Conservation (phyloP, 2,888 invertebrate genomes). For the Lithophane socia region DNA sequence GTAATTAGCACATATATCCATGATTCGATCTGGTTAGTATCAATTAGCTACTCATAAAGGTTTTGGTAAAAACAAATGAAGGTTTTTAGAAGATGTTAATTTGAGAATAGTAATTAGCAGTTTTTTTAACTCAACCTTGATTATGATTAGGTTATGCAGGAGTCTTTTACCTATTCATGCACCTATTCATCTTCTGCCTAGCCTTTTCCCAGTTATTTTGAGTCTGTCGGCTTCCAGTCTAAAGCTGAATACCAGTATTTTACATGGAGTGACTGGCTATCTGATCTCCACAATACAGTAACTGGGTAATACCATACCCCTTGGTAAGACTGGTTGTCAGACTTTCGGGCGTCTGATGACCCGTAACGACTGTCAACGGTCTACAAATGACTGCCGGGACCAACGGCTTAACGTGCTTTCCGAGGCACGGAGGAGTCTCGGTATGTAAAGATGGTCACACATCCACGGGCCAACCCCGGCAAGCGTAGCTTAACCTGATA, state of each 20-base stretch:
- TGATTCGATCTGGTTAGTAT: conserved; percentile 21
- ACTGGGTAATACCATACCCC: neutral
- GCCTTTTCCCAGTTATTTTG: neutral
- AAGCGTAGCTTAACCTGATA: no score
- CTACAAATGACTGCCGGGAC: no score
- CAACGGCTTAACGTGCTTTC: no score
- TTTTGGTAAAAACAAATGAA: conserved; percentile 23
- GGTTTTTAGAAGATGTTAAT: conserved; percentile 35
- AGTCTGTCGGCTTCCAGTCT: neutral
- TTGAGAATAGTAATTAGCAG: conserved; percentile 27
- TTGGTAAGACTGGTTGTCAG: no score
- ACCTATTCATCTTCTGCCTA: neutral
- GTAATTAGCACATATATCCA: conserved; percentile 18
- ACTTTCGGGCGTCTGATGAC: no score
- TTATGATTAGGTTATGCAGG: neutral
- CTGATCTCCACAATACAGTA: neutral
- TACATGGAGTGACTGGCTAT: neutral
- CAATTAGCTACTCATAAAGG: conserved; percentile 24
- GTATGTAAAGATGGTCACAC: no score
- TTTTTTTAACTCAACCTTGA: conserved; percentile 18
- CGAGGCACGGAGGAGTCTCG: no score
- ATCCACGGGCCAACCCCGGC: no score
- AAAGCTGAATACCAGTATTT: neutral
- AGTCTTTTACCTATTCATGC: no score
- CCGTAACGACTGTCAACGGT: no score